These are phyloP conservation scores for Bruchidius siliquastri DNA, from an alignment of 2,888 invertebrate genomes.

Conservation along the genomic window DNA sequence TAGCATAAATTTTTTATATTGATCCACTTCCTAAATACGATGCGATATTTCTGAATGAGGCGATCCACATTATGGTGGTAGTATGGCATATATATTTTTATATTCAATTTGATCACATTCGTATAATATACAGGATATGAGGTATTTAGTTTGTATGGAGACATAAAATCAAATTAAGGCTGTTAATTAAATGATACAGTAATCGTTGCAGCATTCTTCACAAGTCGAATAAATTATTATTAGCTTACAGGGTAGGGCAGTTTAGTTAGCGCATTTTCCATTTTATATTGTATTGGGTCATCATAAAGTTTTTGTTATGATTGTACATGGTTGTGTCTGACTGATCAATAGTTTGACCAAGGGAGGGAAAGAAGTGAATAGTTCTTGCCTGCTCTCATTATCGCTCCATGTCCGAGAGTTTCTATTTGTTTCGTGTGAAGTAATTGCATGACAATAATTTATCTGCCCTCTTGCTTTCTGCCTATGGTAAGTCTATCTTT, in stretches of 20 bases:
- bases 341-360: too few relatives aligned
- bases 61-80: neutral
- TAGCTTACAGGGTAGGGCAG: neutral
- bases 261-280: too few relatives aligned
- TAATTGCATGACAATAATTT: too few relatives aligned
- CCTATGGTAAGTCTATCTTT: too few relatives aligned
- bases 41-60: neutral
- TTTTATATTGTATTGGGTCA: too few relatives aligned
- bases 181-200: neutral
- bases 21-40: neutral
- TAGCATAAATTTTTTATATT: neutral
- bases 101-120: neutral
- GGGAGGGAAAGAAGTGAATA: too few relatives aligned
- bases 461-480: too few relatives aligned
- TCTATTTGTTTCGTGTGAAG: too few relatives aligned
- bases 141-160: neutral
- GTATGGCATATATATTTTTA: neutral
- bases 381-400: too few relatives aligned
- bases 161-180: neutral
- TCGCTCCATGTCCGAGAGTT: too few relatives aligned
- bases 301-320: too few relatives aligned
- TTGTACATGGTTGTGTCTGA: too few relatives aligned
- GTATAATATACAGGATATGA: neutral
- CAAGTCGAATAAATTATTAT: neutral
- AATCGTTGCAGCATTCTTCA: neutral